phyloP scores from a whole-genome alignment of 2,888 invertebrate species.

The Alitta virens region DNA sequence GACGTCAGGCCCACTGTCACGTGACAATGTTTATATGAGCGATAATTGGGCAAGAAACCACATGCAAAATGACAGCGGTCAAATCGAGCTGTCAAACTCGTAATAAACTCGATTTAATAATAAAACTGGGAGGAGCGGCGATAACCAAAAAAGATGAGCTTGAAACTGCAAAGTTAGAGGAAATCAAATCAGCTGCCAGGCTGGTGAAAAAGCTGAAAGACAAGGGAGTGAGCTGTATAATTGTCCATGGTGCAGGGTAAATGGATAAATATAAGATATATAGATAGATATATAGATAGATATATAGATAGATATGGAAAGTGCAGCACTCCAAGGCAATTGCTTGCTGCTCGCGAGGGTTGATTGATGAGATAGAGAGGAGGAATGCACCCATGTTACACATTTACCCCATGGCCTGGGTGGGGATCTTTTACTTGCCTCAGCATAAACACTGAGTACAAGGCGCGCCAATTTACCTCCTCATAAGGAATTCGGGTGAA shows the following conservation, averaged over 20 bases:
- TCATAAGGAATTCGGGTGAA: too few species aligned
- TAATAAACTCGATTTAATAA: slow-evolving; percentile 22
- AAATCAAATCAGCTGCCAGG: slow-evolving; percentile 26
- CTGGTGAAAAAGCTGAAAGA: slow-evolving; percentile 30
- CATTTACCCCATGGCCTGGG: too few species aligned
- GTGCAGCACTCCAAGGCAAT: too few species aligned
- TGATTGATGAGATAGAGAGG: too few species aligned
- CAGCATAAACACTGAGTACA: too few species aligned
- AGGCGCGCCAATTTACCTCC: too few species aligned
- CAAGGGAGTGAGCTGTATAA: slow-evolving; percentile 27
- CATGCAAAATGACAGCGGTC: not conserved
- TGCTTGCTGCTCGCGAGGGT: too few species aligned
- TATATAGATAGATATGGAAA: too few species aligned
- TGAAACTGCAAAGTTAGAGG: slow-evolving; percentile 31
- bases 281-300: too few species aligned
- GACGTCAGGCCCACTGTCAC: slow-evolving; percentile 3
- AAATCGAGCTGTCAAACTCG: not conserved
- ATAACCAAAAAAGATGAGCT: slow-evolving; percentile 37
- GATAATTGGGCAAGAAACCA: not conserved
- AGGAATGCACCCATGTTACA: too few species aligned
- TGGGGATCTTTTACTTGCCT: too few species aligned
- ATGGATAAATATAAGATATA: too few species aligned
- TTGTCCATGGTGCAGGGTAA: slow-evolving; percentile 47
- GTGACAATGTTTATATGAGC: not conserved
- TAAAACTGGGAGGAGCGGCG: slow-evolving; percentile 45